Evolutionary conservation across 2,113 vertebrate genomes (phyloP).

Genomic region (Scopus umbretta): DNA sequence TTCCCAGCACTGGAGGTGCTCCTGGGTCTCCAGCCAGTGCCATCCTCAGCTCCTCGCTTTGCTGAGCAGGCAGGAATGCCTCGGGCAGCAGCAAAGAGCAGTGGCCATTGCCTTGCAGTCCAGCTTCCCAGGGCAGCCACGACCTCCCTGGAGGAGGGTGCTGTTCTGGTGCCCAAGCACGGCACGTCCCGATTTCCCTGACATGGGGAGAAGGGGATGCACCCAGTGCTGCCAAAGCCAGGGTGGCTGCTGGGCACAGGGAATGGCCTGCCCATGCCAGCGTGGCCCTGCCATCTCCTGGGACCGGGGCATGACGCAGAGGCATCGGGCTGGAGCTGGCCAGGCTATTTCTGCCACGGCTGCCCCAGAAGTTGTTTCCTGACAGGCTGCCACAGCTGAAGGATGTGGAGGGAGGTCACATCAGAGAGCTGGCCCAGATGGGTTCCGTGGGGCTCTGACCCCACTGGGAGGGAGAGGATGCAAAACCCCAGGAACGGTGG

Average conservation of each 20-base stretch:
- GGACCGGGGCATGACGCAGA: background rate
- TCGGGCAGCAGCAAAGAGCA: background rate
- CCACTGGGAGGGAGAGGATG: background rate
- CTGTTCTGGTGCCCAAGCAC: background rate
- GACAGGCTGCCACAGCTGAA: background rate
- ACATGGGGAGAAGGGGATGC: background rate
- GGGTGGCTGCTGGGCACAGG: background rate
- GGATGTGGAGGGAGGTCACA: background rate
- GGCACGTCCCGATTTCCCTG: rapidly evolving
- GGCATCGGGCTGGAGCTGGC: background rate
- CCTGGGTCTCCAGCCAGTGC: background rate
- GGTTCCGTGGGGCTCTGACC: background rate
- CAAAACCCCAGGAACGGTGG: rapidly evolving
- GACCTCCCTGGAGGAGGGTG: background rate
- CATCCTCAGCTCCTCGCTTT: background rate
- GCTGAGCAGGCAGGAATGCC: background rate
- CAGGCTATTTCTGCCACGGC: background rate
- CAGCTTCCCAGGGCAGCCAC: background rate
- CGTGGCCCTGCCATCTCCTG: background rate
- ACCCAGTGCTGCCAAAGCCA: background rate
- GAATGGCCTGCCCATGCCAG: background rate
- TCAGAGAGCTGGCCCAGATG: background rate
- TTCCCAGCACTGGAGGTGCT: background rate
- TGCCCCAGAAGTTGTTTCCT: background rate
- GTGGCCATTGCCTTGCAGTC: background rate